Conservation (phyloP, 2,888 invertebrate species). For the Eupeodes luniger region DNA sequence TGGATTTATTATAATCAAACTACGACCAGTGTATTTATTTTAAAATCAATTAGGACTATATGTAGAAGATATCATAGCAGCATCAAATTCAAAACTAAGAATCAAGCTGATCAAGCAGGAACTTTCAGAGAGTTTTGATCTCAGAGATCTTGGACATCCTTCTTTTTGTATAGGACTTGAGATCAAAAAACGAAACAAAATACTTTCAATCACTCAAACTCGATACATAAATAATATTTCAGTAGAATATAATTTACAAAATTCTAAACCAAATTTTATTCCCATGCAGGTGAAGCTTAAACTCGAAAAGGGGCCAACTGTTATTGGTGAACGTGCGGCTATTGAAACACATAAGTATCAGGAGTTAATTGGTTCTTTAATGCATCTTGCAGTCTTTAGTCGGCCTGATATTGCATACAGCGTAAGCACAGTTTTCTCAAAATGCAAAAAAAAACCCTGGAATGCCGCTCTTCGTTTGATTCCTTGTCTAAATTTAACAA, state of each 20-base stretch:
- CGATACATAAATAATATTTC: slow-evolving; percentile 4
- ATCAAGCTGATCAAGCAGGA: not conserved
- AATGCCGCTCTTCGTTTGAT: not conserved
- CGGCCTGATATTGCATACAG: not conserved
- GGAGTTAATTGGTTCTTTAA: not conserved
- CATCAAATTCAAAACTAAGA: not conserved
- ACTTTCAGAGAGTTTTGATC: slow-evolving; percentile 1
- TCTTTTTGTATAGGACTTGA: slow-evolving; percentile 24
- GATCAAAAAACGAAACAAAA: slow-evolving; percentile 3
- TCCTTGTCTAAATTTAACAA: not conserved
- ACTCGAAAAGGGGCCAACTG: no score
- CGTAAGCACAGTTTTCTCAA: slow-evolving; percentile 1
- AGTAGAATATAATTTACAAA: no score
- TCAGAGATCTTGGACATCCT: slow-evolving; percentile 35
- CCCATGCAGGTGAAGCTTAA: no score
- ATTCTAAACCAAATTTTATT: no score
- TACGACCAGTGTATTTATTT: not conserved
- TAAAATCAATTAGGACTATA: not conserved
- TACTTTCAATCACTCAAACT: not conserved
- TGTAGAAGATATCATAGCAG: not conserved
- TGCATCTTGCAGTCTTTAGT: no score
- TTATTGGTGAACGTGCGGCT: not conserved
- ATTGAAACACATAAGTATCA: not conserved
- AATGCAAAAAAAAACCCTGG: not conserved
- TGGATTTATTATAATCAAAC: not conserved